Evolutionary conservation across 2,797 vertebrate species (phyloP).

Genomic region (Anableps anableps): DNA sequence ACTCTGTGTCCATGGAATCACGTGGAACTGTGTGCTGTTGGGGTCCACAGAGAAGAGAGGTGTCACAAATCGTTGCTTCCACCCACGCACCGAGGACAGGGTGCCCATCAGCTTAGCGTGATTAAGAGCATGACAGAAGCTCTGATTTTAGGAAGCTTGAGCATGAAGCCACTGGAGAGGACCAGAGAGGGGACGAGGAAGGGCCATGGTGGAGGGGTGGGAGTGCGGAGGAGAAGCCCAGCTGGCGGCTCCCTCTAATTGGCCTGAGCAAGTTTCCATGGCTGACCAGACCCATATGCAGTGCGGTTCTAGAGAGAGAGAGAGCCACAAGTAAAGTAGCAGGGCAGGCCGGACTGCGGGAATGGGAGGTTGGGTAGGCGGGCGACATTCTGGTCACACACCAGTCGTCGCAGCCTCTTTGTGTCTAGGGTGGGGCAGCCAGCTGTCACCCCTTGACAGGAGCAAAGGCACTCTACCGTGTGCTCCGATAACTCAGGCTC

Average conservation of each 20-base stretch:
- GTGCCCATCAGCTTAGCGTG: conserved; percentile 67
- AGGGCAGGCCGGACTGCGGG: conserved; percentile 48
- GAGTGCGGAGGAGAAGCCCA: conserved; percentile 72
- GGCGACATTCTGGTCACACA: conserved; percentile 75
- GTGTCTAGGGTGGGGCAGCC: conserved; percentile 64
- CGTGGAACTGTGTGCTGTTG: conserved; percentile 21
- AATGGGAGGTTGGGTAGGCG: conserved; percentile 31
- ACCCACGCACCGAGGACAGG: conserved; percentile 51
- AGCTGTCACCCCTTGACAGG: conserved; percentile 80
- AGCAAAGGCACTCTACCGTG: conserved; percentile 54
- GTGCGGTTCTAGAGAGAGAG: conserved; percentile 50
- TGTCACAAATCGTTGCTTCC: conserved; percentile 64
- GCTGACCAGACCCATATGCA: conserved; percentile 80
- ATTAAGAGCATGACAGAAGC: conserved; percentile 66
- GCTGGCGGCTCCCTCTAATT: conserved; percentile 81
- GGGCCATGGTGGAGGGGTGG: conserved; percentile 45
- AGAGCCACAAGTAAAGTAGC: conserved; percentile 61
- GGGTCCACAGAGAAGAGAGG: conserved; percentile 34
- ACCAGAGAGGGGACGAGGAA: conserved; percentile 53
- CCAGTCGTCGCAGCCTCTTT: conserved; percentile 73
- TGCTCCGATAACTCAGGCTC: conserved; percentile 57
- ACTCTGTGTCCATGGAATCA: conserved; percentile 37
- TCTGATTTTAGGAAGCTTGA: conserved; percentile 72
- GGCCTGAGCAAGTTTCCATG: conserved; percentile 78
- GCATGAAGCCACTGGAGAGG: conserved; percentile 62